Base-by-base conservation (phyloP, 2,113 vertebrate genomes). In the Proteles cristata region DNA sequence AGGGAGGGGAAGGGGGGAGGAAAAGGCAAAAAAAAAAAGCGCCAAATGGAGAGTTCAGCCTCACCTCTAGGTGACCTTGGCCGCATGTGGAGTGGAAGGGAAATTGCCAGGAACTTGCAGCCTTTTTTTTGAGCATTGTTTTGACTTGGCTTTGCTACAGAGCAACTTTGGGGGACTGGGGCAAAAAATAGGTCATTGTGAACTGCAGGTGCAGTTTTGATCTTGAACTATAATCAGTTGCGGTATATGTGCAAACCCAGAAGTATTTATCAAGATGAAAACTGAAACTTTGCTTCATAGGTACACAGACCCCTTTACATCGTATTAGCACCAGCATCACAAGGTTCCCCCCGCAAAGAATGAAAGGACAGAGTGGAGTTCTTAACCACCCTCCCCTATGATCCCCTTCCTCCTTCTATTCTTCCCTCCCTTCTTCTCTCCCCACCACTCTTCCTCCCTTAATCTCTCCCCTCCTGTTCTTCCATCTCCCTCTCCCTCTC, bases 31-130 rank as follows among this genome's bases (percentile, higher is more conserved):
- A 26, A 43, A 39, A 85, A 76, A 88, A 88, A 96, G 74, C 61
- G 39, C 95, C 90, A 91, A 97, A 48, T 69, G 48, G 73, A 97
- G 96, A 97, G 86, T 97, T 96, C 26, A 8, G 76, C 39, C 65
- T 98, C 93, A 96, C 98, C 98, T 96, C 89, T 71, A n/a, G 45
- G 55, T 96, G 96, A 98, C 97, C 98, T 98, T 98, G 98, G 97
- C 69, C 55, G 84, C 10, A 3, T 83, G 89, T 92, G 92, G 95
- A 88, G 50, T 85, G 43, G 10, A 89, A 69, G 90, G 96, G 71
- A 96, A 88, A 96, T 95, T 92, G 96, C 96, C 93, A 96, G 97
- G 97, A 98, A 97, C 80, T 97, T 94, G 71, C 96, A 95, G 92
- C 76, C 50, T 68, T 73, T 98, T 91, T 50, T 69, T 79, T 25